Evolutionary conservation across 2,113 vertebrate genomes (phyloP), one percentile per base, ranked within the genome.

Genomic region (Chaetorhynchus papuensis): DNA sequence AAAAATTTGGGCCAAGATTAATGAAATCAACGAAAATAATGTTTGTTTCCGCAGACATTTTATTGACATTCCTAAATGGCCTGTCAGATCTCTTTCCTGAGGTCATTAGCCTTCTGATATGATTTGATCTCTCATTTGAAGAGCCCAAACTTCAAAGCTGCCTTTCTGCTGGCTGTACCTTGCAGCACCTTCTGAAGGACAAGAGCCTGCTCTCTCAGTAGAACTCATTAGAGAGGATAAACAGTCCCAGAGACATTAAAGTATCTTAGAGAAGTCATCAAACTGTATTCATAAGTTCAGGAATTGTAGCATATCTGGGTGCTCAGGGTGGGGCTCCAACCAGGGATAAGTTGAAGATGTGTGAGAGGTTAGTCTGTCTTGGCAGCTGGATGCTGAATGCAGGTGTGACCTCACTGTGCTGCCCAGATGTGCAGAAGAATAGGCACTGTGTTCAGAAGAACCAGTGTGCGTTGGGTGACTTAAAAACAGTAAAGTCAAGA

Each of bases 1-100:
- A 97, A 90, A 54, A 96, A 47, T 28, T 93, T 96, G 56, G 87
- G 76, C 57, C 66, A 94, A 97, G 96, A 97, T 97, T 97, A 98
- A 97, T 95, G 95, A 97, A 97, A 98, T 97, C 69, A 97, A 92
- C 39, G 6, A 96, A 97, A 97, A 96, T 90, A 96, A 96, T 96
- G 23, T 95, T 97, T 98, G 92, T 96, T 97, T 97, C 92, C 71
- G 33, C 83, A 87, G 65, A 26, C 42, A 76, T 93, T 96, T 63
- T 97, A 96, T 94, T 98, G 96, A 90, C 87, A 93, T 94, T 93
- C 81, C 33, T 76, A 92, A 97, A 97, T 92, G 61, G 50, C 71
- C 80, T 96, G 93, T 94, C 94, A 92, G 68, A 87, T 87, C 59
- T 89, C 89, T 93, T 86, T 94, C 66, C 30, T 54, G 85, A 33